These are phyloP conservation scores for Argya squamiceps DNA, from an alignment of 2,797 vertebrate species.

Conservation along the genomic window DNA sequence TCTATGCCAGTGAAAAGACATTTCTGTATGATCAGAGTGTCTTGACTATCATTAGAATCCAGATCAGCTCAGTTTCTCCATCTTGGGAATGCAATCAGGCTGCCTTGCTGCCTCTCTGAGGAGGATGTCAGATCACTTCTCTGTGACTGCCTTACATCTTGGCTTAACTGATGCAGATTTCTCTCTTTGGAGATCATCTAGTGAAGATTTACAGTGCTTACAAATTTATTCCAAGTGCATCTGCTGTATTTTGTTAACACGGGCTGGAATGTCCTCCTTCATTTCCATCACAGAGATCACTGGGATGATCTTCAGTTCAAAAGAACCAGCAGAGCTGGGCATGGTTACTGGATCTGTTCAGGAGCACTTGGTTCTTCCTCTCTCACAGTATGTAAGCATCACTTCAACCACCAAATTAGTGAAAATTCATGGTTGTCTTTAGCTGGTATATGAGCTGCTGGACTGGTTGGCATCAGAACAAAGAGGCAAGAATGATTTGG, in stretches of 20 bases:
- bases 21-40: not conserved
- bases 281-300: not conserved
- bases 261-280: not conserved
- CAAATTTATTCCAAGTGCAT: slow-evolving; percentile 12
- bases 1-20: not conserved
- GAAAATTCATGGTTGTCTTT: not conserved
- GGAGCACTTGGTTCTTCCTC: not conserved
- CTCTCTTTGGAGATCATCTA: slow-evolving; percentile 39
- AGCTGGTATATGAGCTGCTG: not conserved
- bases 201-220: not conserved
- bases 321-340: not conserved
- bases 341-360: not conserved
- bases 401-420: not conserved
- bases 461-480: not conserved
- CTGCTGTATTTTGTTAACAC: not conserved
- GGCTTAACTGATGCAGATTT: not conserved
- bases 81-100: not conserved
- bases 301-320: not conserved
- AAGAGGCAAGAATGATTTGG: not conserved
- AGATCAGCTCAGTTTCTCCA: not conserved
- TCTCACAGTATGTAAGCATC: rapidly evolving
- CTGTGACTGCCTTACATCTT: not conserved
- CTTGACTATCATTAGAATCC: not conserved
- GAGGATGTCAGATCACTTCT: not conserved
- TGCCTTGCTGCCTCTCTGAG: not conserved